Conservation (phyloP, 1,140 invertebrate genomes). For the Achroia grisella region DNA sequence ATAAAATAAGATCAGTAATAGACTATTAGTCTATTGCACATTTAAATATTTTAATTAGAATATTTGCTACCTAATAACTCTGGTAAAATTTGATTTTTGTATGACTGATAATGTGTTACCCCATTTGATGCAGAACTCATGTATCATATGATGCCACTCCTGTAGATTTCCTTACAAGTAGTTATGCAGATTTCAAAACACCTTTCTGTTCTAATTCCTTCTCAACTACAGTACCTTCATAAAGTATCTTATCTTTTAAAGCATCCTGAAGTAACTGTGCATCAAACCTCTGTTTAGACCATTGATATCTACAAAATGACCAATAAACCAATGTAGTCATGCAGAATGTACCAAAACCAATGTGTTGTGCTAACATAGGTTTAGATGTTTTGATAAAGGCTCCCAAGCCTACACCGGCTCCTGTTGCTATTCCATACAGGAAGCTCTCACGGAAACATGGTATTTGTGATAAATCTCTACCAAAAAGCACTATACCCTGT, state of each 20-base stretch:
- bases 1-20: too few species aligned
- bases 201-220: constrained; percentile 55
- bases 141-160: too few species aligned
- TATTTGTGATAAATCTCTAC: constrained; percentile 76
- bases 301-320: constrained; percentile 72
- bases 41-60: too few species aligned
- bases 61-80: too few species aligned
- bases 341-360: constrained; percentile 72
- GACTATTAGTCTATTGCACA: too few species aligned
- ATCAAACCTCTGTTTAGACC: constrained; percentile 71
- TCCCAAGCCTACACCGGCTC: constrained; percentile 73
- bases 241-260: constrained; percentile 60
- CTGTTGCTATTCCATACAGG: constrained; percentile 75
- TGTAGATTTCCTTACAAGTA: too few species aligned
- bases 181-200: constrained; percentile 49
- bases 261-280: constrained; percentile 66
- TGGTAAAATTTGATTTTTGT: too few species aligned
- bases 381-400: constrained; percentile 78
- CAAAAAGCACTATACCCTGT: constrained; percentile 72
- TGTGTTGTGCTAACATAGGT: constrained; percentile 67
- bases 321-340: constrained; percentile 75
- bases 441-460: constrained; percentile 79
- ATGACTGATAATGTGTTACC: too few species aligned
- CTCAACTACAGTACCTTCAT: constrained; percentile 67
- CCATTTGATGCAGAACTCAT: too few species aligned